Evolutionary conservation across 1,140 invertebrate species (phyloP), one percentile per base, ranked within the genome.

Genomic region (Pantala flavescens): DNA sequence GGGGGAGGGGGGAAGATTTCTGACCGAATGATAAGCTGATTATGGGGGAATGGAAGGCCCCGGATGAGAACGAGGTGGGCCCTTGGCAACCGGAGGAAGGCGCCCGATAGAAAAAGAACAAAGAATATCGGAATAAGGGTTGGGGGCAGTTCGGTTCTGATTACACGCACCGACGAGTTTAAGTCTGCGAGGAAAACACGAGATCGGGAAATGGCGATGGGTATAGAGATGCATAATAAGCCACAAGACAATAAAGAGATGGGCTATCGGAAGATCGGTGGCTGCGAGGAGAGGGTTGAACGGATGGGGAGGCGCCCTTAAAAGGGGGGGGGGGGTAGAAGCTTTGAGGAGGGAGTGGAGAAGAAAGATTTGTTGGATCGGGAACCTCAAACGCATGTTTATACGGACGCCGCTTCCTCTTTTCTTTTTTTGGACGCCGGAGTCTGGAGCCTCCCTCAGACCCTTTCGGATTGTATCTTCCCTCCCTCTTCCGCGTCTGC

Each of bases 341-440:
- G 16, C 9, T 14, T 63, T 19, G 49, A 63, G n/a, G 49, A 63
- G 49, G n/a, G 49, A 63, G 49, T 14, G 5, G 49, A 63, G 49
- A 63, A 63, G 49, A 63, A 63, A 63, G 49, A 63, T 63, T 63
- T 63, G 14, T 63, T 63, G 49, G 49, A 63, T 63, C n/a, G 14
- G 49, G 49, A 63, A 63, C 49, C 49, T 63, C 49, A 63, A 63
- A 63, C 49, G 49, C 49, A 63, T 63, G 49, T 63, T 63, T 63
- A 63, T 63, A 21, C 49, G 49, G 49, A 63, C 5, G 49, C 14
- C 49, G 49, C 49, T 63, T 63, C 49, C 49, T 21, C 49, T 63
- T 21, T 63, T 21, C 49, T 63, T 63, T 63, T 63, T 63, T 63
- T 36, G 28, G 28, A 36, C 28, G 28, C n/a, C 49, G 49, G 49